Evolutionary conservation across 1,140 invertebrate species (phyloP), one percentile per base, ranked within the genome.

Genomic region (Pseudomyrmex sp.): DNA sequence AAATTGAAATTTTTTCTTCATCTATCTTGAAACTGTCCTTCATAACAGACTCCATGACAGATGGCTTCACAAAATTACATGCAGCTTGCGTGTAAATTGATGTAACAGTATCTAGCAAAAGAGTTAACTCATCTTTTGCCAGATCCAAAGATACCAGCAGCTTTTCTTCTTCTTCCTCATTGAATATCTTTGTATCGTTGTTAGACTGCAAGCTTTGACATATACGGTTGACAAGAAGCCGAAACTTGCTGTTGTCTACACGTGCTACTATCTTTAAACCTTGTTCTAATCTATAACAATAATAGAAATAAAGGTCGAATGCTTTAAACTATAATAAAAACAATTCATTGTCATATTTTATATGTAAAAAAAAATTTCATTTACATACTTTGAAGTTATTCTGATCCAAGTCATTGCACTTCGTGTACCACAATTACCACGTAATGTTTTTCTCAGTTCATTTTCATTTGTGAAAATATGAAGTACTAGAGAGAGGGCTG

Each of bases 171-270:
- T 93, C 92, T 10, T 92, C 91, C 2, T 85, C 77, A 50, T 72
- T 94, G 50, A 94, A 94, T 15, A 91, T 82, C 48, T 91, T 93
- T 20, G 88, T 66, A 44, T 75, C 74, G 2, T 50, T 44, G 35
- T 56, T 84, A 23, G 88, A 83, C 44, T 92, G 86, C 9, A 93
- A 56, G 8, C 83, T 90, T 54, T 92, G 91, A 68, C 92, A 93
- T 70, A 94, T 92, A 62, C 90, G 85, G 75, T 91, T 93, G 18
- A 92, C 88, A 1, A 94, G 83, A 5, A 91, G 84, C 15, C 92
- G 91, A 12, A 94, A 92, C 90, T 94, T 94, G n/a, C 88, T 88
- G 48, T 82, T 91, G 63, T 93, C 93, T 8, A 93, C n/a, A 82
- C 87, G 82, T 68, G 85, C 76, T 10, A 91, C 61, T 70, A 93